These are phyloP conservation scores for Sula dactylatra DNA, from an alignment of 2,113 vertebrate genomes.

Conservation along the genomic window DNA sequence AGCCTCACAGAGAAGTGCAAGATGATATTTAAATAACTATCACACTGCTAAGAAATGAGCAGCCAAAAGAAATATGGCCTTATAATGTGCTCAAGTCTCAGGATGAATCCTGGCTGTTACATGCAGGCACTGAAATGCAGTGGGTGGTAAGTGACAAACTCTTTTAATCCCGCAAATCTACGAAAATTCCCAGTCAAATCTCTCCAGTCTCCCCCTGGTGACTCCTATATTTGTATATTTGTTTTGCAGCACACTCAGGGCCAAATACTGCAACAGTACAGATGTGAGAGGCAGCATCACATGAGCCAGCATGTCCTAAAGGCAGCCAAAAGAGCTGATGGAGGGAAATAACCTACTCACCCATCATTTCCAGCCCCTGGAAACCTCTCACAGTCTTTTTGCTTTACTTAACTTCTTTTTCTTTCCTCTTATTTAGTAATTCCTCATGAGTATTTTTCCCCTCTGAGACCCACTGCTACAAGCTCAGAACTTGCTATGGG, in stretches of 20 bases:
- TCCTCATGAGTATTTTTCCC: neutral
- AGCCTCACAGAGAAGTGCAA: neutral
- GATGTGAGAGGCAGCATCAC: neutral
- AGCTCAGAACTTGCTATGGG: neutral
- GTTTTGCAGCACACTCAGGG: neutral
- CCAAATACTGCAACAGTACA: neutral
- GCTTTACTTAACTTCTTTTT: neutral
- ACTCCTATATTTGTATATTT: neutral
- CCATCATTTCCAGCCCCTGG: neutral
- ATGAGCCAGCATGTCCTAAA: neutral
- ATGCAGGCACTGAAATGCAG: neutral
- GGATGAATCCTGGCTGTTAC: conserved; percentile 3
- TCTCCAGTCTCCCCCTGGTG: neutral
- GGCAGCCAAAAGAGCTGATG: conserved; percentile 21
- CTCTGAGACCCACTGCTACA: neutral
- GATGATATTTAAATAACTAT: conserved; percentile 63
- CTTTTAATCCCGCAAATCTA: neutral
- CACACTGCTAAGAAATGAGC: conserved; percentile 48
- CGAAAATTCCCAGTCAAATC: conserved; percentile 3
- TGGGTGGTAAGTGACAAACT: conserved; percentile 39
- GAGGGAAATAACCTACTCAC: neutral
- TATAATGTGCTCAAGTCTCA: conserved; percentile 52
- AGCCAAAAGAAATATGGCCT: conserved; percentile 54
- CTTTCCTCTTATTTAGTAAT: neutral
- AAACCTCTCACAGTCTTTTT: neutral